phyloP scores from a whole-genome alignment of 1,140 invertebrate genomes.

The Stenopsyche tienmushanensis region DNA sequence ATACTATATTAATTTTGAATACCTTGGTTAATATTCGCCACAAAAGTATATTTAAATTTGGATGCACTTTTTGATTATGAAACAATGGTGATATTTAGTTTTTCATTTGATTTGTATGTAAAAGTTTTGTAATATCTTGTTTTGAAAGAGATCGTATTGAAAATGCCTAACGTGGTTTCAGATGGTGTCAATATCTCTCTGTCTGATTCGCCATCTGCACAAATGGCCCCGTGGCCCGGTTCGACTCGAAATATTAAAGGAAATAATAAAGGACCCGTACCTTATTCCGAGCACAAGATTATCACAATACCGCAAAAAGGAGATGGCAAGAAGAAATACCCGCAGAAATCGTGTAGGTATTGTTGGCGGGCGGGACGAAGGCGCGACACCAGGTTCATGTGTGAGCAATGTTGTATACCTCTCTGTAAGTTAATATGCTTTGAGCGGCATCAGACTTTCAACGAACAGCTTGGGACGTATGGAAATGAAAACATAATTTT shows the following conservation, averaged over 20 bases:
- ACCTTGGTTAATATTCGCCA: too few species aligned
- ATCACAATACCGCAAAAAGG: conserved; percentile 56
- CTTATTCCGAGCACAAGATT: conserved; percentile 49
- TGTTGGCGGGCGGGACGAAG: conserved; percentile 55
- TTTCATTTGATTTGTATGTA: too few species aligned
- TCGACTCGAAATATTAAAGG: background rate
- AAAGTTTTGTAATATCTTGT: too few species aligned
- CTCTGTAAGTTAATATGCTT: conserved; percentile 56
- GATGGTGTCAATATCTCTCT: conserved; percentile 30
- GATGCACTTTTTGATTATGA: too few species aligned
- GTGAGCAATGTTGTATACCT: conserved; percentile 52
- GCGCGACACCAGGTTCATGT: conserved; percentile 55
- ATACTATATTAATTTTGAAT: too few species aligned
- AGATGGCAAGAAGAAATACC: conserved; percentile 57
- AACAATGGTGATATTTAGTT: too few species aligned
- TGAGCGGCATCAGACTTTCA: conserved; percentile 48
- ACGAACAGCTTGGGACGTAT: too few species aligned
- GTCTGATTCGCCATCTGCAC: conserved; percentile 4
- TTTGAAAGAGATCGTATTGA: too few species aligned
- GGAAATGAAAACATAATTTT: too few species aligned
- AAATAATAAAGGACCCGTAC: conserved; percentile 30
- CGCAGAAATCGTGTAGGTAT: conserved; percentile 53
- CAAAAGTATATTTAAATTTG: too few species aligned
- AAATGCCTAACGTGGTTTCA: conserved; percentile 41
- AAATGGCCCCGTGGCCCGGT: conserved; percentile 13